A percentile compares a stretch with the other conserved stretches of the same genome.
Evolutionary conservation across 2,113 vertebrate species (phyloP).

Genomic region (Corythaeola cristata): DNA sequence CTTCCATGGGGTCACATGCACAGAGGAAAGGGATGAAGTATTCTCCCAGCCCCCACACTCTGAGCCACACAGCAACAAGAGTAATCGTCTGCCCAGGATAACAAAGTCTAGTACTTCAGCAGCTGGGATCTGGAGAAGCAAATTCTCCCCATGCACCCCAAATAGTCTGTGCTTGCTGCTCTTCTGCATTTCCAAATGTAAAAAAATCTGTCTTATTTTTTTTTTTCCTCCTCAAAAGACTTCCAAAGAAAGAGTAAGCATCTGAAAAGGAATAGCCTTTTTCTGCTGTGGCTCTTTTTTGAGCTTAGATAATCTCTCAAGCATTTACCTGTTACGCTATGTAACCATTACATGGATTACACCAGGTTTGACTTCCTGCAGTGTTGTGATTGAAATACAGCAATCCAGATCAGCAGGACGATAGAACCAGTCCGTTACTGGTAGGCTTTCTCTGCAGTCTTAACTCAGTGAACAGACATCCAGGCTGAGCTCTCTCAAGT

Average conservation of each 20-base stretch:
- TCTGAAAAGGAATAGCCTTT: not conserved
- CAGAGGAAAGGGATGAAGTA: not conserved
- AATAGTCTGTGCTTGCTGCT: not conserved
- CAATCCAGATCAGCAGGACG: not conserved
- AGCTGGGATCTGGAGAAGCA: not conserved
- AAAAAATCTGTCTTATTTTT: not conserved
- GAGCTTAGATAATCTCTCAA: not conserved
- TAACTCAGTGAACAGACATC: not conserved
- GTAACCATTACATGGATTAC: not conserved
- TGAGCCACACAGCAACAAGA: not conserved
- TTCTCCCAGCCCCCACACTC: not conserved
- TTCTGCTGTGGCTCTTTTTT: not conserved
- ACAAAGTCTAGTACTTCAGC: not conserved
- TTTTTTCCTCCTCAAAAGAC: not conserved
- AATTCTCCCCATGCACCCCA: not conserved
- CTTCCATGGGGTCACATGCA: fast-evolving
- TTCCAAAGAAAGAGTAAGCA: not conserved
- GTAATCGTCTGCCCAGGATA: not conserved
- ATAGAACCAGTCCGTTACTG: not conserved
- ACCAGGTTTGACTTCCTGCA: not conserved
- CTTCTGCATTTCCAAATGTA: not conserved
- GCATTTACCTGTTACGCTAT: not conserved
- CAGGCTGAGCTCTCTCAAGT: not conserved
- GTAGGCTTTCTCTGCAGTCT: not conserved
- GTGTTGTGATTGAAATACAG: not conserved